phyloP scores from a whole-genome alignment of 35 echinoderm and acorn worm genomes.

The Nesometra sesokonis region DNA sequence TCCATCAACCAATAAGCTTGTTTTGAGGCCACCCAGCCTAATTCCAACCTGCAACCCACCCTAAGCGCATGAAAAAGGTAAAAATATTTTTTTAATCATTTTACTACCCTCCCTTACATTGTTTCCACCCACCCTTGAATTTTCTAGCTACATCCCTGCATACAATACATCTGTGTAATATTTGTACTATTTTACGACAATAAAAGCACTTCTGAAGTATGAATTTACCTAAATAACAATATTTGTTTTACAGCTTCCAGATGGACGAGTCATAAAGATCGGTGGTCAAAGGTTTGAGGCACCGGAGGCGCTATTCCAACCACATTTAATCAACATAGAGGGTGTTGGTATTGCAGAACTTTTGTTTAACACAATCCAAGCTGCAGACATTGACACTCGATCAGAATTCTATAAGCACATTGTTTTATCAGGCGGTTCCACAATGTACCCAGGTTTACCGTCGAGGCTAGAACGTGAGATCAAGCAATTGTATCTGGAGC shows the following conservation, averaged over 20 bases:
- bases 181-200: no score
- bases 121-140: no score
- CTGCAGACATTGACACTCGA: slow-evolving; percentile 96
- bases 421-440: slow-evolving; percentile 88
- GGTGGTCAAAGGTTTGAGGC: slow-evolving; percentile 91
- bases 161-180: no score
- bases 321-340: slow-evolving; percentile 97
- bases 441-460: slow-evolving; percentile 97
- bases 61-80: no score
- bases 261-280: slow-evolving; percentile 91
- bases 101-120: no score
- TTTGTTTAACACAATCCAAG: slow-evolving; percentile 92
- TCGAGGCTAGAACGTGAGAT: slow-evolving; percentile 89
- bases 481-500: slow-evolving; percentile 96
- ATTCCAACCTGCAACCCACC: no score
- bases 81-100: no score
- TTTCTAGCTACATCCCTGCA: no score
- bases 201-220: no score
- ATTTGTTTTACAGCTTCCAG: slow-evolving; percentile 54
- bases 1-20: no score
- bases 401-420: slow-evolving; percentile 99
- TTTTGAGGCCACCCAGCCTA: no score
- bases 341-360: slow-evolving; percentile 77
- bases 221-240: neutral
- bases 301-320: slow-evolving; percentile 94